These are phyloP conservation scores for Atethmia centrago DNA, from an alignment of 2,888 invertebrate species.

Conservation along the genomic window DNA sequence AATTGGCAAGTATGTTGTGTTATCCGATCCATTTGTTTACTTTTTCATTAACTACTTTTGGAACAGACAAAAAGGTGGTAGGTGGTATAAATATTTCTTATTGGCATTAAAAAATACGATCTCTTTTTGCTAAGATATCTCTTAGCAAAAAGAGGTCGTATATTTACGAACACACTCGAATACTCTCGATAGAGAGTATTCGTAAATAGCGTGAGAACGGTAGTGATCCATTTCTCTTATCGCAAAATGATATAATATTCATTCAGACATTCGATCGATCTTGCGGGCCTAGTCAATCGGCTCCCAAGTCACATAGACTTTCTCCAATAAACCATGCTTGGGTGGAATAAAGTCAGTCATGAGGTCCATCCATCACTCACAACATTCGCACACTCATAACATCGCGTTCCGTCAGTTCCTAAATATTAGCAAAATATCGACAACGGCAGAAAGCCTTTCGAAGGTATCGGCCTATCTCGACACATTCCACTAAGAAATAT, in stretches of 20 bases:
- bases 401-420: conserved; percentile 46
- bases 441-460: conserved; percentile 36
- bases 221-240: conserved; percentile 54
- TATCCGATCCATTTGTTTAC: neutral
- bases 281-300: conserved; percentile 51
- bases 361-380: conserved; percentile 63
- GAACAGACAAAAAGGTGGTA: neutral
- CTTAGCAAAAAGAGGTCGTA: no score
- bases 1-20: neutral
- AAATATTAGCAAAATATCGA: conserved; percentile 60
- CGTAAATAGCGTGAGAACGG: conserved; percentile 31
- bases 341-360: conserved; percentile 48
- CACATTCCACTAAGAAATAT: conserved; percentile 50
- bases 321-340: conserved; percentile 61
- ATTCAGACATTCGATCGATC: conserved; percentile 57
- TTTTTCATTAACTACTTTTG: neutral
- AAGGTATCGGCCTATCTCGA: conserved; percentile 47
- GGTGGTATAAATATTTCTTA: no score
- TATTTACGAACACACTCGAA: no score
- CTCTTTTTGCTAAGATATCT: no score
- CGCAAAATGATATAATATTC: conserved; percentile 55
- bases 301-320: conserved; percentile 57
- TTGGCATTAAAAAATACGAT: conserved; percentile 17
- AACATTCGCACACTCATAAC: conserved; percentile 49
- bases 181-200: neutral